Evolutionary conservation across 2,113 vertebrate genomes (phyloP).

Genomic region (Fregetta grallaria): DNA sequence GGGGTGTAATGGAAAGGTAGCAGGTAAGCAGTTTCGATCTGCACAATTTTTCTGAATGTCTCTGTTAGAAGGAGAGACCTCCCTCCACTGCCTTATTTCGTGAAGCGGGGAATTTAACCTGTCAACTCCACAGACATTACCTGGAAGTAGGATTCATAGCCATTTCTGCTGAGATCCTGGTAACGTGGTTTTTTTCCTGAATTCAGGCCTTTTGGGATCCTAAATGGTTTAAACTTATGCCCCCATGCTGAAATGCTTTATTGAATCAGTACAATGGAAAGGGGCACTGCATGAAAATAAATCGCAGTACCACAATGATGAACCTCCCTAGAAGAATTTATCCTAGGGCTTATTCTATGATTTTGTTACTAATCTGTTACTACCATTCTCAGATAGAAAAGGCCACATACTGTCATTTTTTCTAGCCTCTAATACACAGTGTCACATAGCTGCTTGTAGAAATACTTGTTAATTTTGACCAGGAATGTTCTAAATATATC

Average conservation of each 20-base stretch:
- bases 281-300: background rate
- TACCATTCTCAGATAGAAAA: background rate
- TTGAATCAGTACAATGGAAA: background rate
- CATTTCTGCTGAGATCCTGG: background rate
- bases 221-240: background rate
- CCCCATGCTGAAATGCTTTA: background rate
- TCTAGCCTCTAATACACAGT: background rate
- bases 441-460: background rate
- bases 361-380: background rate
- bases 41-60: background rate
- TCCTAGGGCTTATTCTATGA: background rate
- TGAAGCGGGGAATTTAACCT: background rate
- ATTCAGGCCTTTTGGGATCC: background rate
- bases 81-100: background rate
- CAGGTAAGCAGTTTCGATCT: background rate
- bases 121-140: background rate
- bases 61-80: background rate
- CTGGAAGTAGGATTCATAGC: background rate
- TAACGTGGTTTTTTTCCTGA: accelerated
- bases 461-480: background rate
- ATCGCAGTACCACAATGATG: background rate
- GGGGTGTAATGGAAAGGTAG: background rate
- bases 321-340: background rate
- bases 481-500: background rate
- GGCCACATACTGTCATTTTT: background rate